These are phyloP conservation scores for Drosophila seclusa DNA, from an alignment of 2,888 invertebrate genomes.

Conservation along the genomic window DNA sequence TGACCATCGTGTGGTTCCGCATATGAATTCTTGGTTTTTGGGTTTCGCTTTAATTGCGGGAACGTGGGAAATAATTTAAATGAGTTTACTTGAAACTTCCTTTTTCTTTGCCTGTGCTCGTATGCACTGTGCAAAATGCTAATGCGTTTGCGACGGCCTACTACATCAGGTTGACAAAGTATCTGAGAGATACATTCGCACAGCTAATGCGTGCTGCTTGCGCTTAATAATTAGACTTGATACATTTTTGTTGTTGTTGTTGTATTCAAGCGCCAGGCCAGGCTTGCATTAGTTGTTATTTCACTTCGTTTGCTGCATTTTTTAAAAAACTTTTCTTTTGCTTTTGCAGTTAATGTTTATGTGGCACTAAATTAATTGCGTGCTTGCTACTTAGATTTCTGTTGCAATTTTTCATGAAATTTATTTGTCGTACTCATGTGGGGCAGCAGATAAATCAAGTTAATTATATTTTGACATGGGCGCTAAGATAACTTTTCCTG, in stretches of 20 bases:
- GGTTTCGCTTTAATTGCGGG: conserved; percentile 69
- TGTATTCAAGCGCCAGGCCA: conserved; percentile 32
- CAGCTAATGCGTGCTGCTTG: conserved; percentile 64
- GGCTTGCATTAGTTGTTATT: conserved; percentile 15
- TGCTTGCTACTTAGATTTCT: conserved; percentile 59
- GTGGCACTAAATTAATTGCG: conserved; percentile 73
- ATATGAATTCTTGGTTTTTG: conserved; percentile 40
- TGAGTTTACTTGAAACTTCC: conserved; percentile 61
- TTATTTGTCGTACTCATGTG: conserved; percentile 75
- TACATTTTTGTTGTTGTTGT: conserved; percentile 3
- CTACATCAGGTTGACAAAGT: conserved; percentile 45
- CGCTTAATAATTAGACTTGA: conserved; percentile 74
- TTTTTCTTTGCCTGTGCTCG: conserved; percentile 8
- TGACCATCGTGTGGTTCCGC: conserved; percentile 25
- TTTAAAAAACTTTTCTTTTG: conserved; percentile 14
- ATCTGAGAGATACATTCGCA: conserved; percentile 49
- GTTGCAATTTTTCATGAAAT: conserved; percentile 66
- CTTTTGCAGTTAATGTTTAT: conserved; percentile 53
- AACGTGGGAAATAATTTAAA: conserved; percentile 78
- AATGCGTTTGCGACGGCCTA: conserved; percentile 30
- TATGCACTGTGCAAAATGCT: conserved; percentile 39
- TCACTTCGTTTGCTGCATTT: conserved; percentile 17
- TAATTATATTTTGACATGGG: conserved; percentile 70
- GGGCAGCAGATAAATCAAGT: conserved; percentile 69
- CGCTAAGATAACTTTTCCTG: conserved; percentile 61